Base-by-base conservation (phyloP, 2,888 invertebrate genomes). In the Heliconius cydno region DNA sequence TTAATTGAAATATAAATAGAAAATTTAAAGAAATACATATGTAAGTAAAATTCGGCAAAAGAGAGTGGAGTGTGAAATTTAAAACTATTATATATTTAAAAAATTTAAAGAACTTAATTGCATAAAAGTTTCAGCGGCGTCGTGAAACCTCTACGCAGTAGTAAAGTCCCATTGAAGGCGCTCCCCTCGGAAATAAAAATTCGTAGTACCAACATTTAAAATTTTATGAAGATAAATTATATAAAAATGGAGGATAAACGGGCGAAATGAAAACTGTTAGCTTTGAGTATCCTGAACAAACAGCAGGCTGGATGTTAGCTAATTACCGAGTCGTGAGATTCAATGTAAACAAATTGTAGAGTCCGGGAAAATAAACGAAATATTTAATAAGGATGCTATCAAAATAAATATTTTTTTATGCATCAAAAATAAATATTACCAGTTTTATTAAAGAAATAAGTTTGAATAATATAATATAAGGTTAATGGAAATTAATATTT, bases 241-340 rank as follows among this genome's bases (percentile, higher is more conserved):
- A 82, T 80, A 78, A 82, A 83, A 81, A 79, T 76, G 77, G 78
- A 74, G 77, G 66, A 72, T 75, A 82, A 82, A 76, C 78, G 77
- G 68, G 80, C 72, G 78, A 80, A 82, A 84, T 84, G 81, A 79
- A 83, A 84, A 83, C 70, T 82, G 78, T 83, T 84, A 81, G 81
- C 80, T 81, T 80, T 81, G 78, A 77, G 66, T 76, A 77, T 71
- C 78, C 79, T 72, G 83, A 86, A 86, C 86, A 87, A 88, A 90
- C 88, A 87, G 81, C 81, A 73, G 81, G 80, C 79, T 80, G 80
- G 84, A 85, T 86, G 86, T 88, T 87, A 84, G 86, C 85, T 88
- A 88, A 90, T 90, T 90, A 88, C 87, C 82, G 85, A 84, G 82
- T 85, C 87, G 84, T 88, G 88, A 88, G 87, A 90, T 85, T 86